These are phyloP conservation scores for Tetranychus truncatus DNA, from an alignment of 2,888 invertebrate species.

Conservation along the genomic window DNA sequence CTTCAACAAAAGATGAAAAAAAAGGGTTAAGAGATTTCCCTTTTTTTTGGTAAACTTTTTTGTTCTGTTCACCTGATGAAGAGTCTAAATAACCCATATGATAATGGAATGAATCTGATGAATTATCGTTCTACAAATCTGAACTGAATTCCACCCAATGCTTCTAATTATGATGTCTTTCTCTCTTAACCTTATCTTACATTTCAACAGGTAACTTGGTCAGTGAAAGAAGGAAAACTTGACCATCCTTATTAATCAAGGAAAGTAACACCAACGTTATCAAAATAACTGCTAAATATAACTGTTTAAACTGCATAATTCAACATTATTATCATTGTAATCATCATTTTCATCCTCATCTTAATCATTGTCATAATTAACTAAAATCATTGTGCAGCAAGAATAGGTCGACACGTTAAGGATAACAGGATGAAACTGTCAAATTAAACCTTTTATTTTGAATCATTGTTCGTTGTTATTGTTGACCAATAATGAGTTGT, in stretches of 20 bases:
- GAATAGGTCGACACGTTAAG: not conserved
- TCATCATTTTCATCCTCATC: not conserved
- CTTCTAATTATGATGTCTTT: too few relatives aligned
- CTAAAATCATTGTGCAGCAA: not conserved
- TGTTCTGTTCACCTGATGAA: too few relatives aligned
- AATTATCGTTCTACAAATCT: too few relatives aligned
- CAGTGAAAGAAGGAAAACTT: not conserved
- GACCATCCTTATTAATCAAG: not conserved
- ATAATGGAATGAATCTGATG: too few relatives aligned
- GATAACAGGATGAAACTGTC: not conserved
- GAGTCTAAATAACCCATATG: too few relatives aligned
- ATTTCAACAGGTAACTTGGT: not conserved
- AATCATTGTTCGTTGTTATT: not conserved
- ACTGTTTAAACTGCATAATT: not conserved
- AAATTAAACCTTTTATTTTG: not conserved
- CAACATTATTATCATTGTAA: not conserved
- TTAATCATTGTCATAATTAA: not conserved
- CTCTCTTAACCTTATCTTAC: too few relatives aligned
- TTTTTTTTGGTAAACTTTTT: too few relatives aligned
- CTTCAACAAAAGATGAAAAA: too few relatives aligned
- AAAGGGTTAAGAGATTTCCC: too few relatives aligned
- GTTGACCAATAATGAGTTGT: not conserved
- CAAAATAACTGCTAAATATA: not conserved
- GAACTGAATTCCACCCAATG: too few relatives aligned
- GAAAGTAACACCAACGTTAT: not conserved